Conservation (phyloP, 1,140 invertebrate species). For the Aphidius ervi region DNA sequence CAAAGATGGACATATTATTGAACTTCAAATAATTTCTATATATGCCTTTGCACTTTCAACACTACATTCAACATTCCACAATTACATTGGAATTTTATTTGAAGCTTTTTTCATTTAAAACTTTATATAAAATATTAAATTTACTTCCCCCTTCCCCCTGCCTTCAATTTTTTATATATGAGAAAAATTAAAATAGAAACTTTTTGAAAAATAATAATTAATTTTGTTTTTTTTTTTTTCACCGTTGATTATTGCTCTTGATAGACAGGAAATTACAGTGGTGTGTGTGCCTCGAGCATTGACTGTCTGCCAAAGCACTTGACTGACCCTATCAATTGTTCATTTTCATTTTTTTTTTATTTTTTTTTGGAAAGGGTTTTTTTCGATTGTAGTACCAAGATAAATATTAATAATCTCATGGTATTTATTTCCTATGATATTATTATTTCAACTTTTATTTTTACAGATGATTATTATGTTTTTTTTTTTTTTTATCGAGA, state of each 20-base stretch:
- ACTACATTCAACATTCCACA: background rate
- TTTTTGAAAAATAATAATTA: background rate
- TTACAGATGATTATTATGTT: too few species aligned
- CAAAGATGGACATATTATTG: conserved; percentile 42
- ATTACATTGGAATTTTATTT: background rate
- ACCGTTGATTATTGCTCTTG: background rate
- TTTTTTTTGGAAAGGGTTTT: conserved; percentile 8
- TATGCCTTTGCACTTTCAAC: background rate
- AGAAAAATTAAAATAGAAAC: too few species aligned
- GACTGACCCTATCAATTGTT: conserved; percentile 1
- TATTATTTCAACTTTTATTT: background rate
- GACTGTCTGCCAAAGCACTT: conserved; percentile 9
- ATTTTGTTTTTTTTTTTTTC: background rate
- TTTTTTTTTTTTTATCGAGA: too few species aligned
- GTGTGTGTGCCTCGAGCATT: background rate
- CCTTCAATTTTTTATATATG: too few species aligned
- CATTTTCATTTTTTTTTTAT: too few species aligned
- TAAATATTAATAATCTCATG: conserved; percentile 21
- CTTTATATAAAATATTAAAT: too few species aligned
- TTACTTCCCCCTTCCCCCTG: too few species aligned
- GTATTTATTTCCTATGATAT: background rate
- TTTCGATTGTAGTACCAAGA: background rate
- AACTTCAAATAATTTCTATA: too few species aligned
- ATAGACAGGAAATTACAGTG: conserved; percentile 18
- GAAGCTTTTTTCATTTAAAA: too few species aligned